Evolutionary conservation across 1,140 invertebrate species (phyloP), one percentile per base, ranked within the genome.

Genomic region (Cheumatopsyche charites): DNA sequence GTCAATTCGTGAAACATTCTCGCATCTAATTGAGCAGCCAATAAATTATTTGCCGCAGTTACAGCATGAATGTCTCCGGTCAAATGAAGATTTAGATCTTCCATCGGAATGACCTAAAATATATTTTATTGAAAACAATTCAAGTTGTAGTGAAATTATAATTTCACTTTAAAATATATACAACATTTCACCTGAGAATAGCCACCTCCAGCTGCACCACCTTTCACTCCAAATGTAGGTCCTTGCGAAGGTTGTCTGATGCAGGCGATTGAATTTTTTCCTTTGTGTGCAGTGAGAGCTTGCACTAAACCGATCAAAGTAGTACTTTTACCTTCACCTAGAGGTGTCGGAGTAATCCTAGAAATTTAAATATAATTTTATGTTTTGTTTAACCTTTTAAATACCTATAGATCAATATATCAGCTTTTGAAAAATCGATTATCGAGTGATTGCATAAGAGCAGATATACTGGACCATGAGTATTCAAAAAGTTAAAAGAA

Each of bases 11-110:
- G 98, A 84, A 98, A 99, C 77, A 97, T 96, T 78, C 97, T 87
- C 1, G 97, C 92, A 82, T 98, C 97, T 77, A 96, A 86, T 79
- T 95, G 92, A 2, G 97, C 97, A 17, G 98, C 96, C 0, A 99
- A 82, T 5, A 99, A 85, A 85, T 99, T 99, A 83, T 99, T 98
- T 6, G 98, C 98, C 3, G 96, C 97, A 0, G 94, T 94, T 3
- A 99, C 93, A 0, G 98, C 98, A 82, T 99, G 98, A 75, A 99
- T 98, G 80, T 99, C 98, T 15, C 97, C 98, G 6, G 98, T 99
- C 58, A 99, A 85, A 83, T 99, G 98, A 9, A 99, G 88, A 84
- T 99, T 99, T 81, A 99, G 98, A 78, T 99, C 98, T 84, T 99
- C 97, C 98, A 99, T 99, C 0, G 98, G 98, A 77, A 99, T 98